phyloP scores from a whole-genome alignment of 2,797 vertebrate genomes.

The Spheniscus humboldti region DNA sequence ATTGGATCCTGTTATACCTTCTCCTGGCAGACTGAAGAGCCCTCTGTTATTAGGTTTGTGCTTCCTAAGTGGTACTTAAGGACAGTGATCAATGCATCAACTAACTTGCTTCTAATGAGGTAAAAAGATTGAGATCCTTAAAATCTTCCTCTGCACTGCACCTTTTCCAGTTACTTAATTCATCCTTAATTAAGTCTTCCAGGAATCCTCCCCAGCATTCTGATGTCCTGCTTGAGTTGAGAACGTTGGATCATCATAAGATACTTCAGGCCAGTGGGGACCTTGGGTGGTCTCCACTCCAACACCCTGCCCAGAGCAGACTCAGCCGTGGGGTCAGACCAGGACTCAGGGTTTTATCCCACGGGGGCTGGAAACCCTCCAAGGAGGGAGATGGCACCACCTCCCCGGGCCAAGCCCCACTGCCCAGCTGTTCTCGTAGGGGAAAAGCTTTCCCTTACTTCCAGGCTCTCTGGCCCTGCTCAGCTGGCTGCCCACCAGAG shows the following conservation, averaged over 20 bases:
- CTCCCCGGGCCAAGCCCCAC: neutral
- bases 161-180: neutral
- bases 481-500: neutral
- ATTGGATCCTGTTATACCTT: neutral
- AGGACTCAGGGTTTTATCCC: neutral
- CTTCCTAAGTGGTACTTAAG: neutral
- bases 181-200: neutral
- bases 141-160: neutral
- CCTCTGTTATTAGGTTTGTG: neutral
- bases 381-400: neutral
- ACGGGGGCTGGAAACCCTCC: neutral
- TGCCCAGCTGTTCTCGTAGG: too few relatives aligned
- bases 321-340: neutral
- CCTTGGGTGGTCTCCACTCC: accelerated
- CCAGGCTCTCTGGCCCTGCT: neutral
- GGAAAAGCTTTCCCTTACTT: neutral
- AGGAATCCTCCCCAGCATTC: neutral
- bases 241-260: neutral
- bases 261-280: neutral
- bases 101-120: neutral
- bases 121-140: neutral
- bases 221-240: neutral
- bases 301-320: accelerated
- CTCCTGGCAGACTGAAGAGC: neutral
- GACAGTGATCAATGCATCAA: neutral